A percentile compares a stretch with the other conserved stretches of the same genome.
These are phyloP conservation scores for Xenentodon cancila DNA, from an alignment of 2,797 vertebrate species.

Conservation along the genomic window DNA sequence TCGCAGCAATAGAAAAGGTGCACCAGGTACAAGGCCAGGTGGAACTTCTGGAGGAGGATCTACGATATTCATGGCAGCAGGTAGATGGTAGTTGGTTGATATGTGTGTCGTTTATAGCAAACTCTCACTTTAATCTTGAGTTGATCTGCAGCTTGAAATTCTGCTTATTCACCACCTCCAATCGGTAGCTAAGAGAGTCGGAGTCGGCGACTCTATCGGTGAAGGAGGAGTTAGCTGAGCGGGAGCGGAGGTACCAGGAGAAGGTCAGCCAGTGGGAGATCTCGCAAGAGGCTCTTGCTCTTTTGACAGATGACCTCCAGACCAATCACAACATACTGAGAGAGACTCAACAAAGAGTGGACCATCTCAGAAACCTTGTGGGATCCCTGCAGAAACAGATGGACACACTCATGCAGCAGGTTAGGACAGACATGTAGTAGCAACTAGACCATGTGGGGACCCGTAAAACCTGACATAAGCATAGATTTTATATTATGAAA, in stretches of 20 bases:
- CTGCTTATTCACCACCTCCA: background rate
- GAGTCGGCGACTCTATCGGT: slow-evolving; percentile 41
- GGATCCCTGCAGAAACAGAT: slow-evolving; percentile 57
- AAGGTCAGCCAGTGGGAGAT: slow-evolving; percentile 74
- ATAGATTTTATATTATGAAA: background rate
- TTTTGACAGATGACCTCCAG: slow-evolving; percentile 74
- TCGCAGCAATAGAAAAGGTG: slow-evolving; percentile 58
- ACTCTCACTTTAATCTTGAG: background rate
- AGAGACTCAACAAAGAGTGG: slow-evolving; percentile 53
- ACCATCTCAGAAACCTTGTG: slow-evolving; percentile 49
- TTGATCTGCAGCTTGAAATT: background rate
- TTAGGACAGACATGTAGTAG: slow-evolving; percentile 10
- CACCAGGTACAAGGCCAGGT: slow-evolving; percentile 63
- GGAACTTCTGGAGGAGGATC: slow-evolving; percentile 66
- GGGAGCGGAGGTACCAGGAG: slow-evolving; percentile 64
- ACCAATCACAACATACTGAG: slow-evolving; percentile 58
- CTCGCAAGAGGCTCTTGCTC: slow-evolving; percentile 73
- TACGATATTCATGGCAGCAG: slow-evolving; percentile 68
- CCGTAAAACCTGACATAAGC: background rate
- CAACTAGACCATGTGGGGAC: background rate
- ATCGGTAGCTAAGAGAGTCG: slow-evolving; percentile 54
- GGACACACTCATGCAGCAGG: slow-evolving; percentile 64
- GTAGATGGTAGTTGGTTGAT: slow-evolving; percentile 35
- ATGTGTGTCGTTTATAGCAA: background rate
- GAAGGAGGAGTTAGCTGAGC: slow-evolving; percentile 69